Evolutionary conservation across 2,888 invertebrate genomes (phyloP), one percentile per base, ranked within the genome.

Genomic region (Agrotis segetum): DNA sequence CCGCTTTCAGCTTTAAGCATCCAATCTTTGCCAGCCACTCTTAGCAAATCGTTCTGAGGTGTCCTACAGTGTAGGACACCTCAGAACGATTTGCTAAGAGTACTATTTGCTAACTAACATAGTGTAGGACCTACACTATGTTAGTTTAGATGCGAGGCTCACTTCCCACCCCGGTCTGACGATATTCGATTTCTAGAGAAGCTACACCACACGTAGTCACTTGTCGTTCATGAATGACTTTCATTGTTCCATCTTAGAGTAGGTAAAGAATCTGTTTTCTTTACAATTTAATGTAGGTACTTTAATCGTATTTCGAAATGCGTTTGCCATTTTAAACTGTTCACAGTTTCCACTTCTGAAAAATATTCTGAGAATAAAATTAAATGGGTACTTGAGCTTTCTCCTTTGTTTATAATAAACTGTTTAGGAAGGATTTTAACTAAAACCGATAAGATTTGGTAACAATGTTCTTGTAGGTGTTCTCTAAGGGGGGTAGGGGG

Each of bases 21-120:
- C 64, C 79, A 82, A 82, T 79, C 79, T 77, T 60, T 68, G 66
- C 59, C n/a, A 72, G 61, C 52, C 68, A 79, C 78, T 83, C 77
- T 77, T 56, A 62, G 69, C 49, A 63, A 77, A 80, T 65, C 71
- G 67, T 74, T 68, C 29, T 13, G 63, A 75, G 62, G 58, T 68
- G 71, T 71, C 66, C 52, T 73, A n/a, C n/a, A n/a, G n/a, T n/a
- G n/a, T n/a, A n/a, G n/a, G n/a, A n/a, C n/a, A n/a, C n/a, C n/a
- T n/a, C n/a, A n/a, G n/a, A n/a, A n/a, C n/a, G n/a, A n/a, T n/a
- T n/a, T n/a, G n/a, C n/a, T n/a, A n/a, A n/a, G n/a, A n/a, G n/a
- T n/a, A n/a, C n/a, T n/a, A n/a, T n/a, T n/a, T n/a, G n/a, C n/a
- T n/a, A n/a, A n/a, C n/a, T n/a, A n/a, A n/a, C n/a, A n/a, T n/a